Conservation (phyloP, 2,888 invertebrate species). For the Drosophila koepferae region DNA sequence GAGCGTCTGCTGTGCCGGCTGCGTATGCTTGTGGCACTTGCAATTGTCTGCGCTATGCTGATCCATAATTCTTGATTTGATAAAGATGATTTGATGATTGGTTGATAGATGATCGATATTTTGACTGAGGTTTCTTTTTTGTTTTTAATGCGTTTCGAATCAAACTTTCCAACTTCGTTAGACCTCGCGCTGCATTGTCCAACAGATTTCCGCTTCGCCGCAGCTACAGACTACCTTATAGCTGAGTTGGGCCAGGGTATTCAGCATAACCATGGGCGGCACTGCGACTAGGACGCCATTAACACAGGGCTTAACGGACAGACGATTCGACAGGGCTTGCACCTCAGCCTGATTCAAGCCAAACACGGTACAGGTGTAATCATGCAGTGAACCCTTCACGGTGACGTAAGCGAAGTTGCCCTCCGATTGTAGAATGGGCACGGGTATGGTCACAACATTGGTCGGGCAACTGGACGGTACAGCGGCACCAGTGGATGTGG, state of each 20-base stretch:
- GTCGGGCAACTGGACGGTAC: constrained; percentile 47
- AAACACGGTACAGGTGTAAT: constrained; percentile 90
- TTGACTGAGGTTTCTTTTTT: not conserved
- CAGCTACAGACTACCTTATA: constrained; percentile 92
- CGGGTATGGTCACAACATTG: constrained; percentile 85
- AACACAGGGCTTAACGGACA: constrained; percentile 88
- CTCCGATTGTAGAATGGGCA: constrained; percentile 85
- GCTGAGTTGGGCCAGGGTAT: constrained; percentile 91
- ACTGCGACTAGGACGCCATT: constrained; percentile 91
- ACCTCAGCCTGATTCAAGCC: constrained; percentile 90
- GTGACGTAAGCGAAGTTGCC: constrained; percentile 90
- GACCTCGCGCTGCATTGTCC: constrained; percentile 93
- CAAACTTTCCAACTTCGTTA: constrained; percentile 79
- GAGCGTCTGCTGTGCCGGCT: constrained; percentile 88
- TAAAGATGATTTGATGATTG: constrained; percentile 15
- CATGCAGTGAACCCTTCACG: constrained; percentile 92
- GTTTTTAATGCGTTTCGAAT: not conserved
- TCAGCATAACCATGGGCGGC: constrained; percentile 89
- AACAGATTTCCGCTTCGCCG: constrained; percentile 92
- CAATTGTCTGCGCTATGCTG: constrained; percentile 80
- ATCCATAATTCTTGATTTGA: constrained; percentile 63
- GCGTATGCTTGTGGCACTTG: constrained; percentile 82
- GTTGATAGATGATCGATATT: constrained; percentile 8
- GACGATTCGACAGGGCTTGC: constrained; percentile 89
- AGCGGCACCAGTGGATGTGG: constrained; percentile 32